These are phyloP conservation scores for Drosophila anceps DNA, from an alignment of 2,888 invertebrate species.

Conservation along the genomic window DNA sequence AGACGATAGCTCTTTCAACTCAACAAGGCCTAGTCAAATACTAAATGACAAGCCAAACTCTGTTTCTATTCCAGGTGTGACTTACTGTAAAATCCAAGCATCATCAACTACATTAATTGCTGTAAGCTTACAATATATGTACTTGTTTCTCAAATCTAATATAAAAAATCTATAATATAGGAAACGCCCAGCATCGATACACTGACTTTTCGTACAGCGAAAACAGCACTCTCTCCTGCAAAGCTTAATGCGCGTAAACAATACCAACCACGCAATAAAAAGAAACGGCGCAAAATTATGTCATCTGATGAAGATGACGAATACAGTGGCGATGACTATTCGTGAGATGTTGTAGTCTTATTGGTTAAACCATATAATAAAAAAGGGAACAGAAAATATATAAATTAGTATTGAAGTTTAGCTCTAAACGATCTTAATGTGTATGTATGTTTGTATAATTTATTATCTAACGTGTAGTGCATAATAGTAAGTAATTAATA, in stretches of 20 bases:
- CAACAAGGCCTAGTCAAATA: conserved; percentile 64
- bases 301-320: conserved; percentile 88
- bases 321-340: conserved; percentile 87
- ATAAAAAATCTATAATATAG: conserved; percentile 30
- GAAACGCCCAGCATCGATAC: conserved; percentile 36
- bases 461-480: conserved; percentile 45
- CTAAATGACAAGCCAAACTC: conserved; percentile 45
- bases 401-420: conserved; percentile 30
- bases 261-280: conserved; percentile 77
- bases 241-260: conserved; percentile 69
- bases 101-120: conserved; percentile 17
- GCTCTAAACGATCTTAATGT: conserved; percentile 40
- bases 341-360: conserved; percentile 52
- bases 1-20: conserved; percentile 65
- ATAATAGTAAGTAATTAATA: conserved; percentile 49
- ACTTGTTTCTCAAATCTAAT: neutral
- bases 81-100: conserved; percentile 43
- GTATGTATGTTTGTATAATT: conserved; percentile 61
- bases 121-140: conserved; percentile 33
- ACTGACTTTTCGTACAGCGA: conserved; percentile 41
- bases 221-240: conserved; percentile 42
- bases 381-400: conserved; percentile 22
- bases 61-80: conserved; percentile 44
- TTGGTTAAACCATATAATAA: conserved; percentile 42
- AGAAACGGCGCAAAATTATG: conserved; percentile 86